phyloP scores from a whole-genome alignment of 1,140 invertebrate species.

The Lepidurus couesii region DNA sequence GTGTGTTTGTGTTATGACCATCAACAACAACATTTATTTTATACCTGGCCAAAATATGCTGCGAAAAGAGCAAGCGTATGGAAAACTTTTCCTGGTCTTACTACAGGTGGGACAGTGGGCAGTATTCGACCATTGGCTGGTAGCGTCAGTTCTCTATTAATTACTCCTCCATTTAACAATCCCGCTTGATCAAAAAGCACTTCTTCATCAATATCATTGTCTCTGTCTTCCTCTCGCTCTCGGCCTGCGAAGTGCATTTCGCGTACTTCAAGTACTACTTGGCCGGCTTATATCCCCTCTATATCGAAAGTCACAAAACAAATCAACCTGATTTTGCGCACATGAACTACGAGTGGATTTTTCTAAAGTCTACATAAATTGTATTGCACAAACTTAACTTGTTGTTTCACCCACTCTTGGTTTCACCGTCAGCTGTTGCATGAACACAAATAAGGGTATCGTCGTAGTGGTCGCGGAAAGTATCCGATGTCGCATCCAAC shows the following conservation, averaged over 20 bases:
- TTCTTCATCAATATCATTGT: not conserved
- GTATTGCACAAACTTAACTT: no score
- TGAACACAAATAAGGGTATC: not conserved
- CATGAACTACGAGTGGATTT: no score
- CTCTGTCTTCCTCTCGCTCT: not conserved
- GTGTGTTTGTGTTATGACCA: no score
- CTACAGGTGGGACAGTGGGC: not conserved
- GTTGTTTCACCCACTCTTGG: not conserved
- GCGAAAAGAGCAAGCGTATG: not conserved
- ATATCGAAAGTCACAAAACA: no score
- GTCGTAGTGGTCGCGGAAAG: not conserved
- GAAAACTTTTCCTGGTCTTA: not conserved
- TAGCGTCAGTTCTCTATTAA: not conserved
- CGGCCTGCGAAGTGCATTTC: not conserved
- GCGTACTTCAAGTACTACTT: not conserved
- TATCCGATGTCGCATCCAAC: not conserved
- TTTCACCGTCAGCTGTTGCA: constrained; percentile 10
- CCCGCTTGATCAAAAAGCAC: not conserved
- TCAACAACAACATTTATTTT: no score
- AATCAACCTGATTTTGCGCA: no score
- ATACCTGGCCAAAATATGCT: constrained; percentile 31
- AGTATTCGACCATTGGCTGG: not conserved
- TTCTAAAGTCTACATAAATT: no score
- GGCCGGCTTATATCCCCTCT: no score
- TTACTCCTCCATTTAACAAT: not conserved